These are phyloP conservation scores for Drosophila lacertosa DNA, from an alignment of 1,140 invertebrate species.

Conservation along the genomic window DNA sequence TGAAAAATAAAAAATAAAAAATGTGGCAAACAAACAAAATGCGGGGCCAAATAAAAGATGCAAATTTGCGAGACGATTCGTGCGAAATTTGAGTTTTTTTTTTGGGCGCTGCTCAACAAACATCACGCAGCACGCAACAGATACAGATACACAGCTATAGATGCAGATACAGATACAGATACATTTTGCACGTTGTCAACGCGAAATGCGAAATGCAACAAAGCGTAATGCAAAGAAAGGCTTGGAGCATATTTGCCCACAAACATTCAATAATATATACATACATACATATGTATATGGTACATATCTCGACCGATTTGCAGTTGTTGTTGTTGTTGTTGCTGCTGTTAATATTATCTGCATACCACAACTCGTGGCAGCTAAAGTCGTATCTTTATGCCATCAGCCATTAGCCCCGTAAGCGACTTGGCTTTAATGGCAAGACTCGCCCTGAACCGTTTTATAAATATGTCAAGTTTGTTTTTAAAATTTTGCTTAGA, in stretches of 20 bases:
- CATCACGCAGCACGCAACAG: constrained; percentile 19
- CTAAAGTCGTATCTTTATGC: neutral
- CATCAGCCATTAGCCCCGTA: no score
- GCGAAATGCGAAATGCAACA: constrained; percentile 39
- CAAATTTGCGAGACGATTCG: constrained; percentile 60
- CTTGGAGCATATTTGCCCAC: constrained; percentile 23
- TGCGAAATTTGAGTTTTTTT: constrained; percentile 47
- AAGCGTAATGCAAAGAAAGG: constrained; percentile 68
- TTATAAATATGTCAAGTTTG: no score
- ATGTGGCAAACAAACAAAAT: constrained; percentile 59
- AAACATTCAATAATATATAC: neutral
- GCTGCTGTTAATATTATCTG: neutral
- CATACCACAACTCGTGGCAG: neutral
- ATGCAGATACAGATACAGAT: constrained; percentile 3
- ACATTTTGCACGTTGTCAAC: constrained; percentile 15
- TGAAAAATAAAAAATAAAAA: constrained; percentile 16
- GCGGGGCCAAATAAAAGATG: constrained; percentile 60
- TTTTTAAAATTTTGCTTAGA: no score
- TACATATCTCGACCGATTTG: neutral
- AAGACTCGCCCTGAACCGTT: no score
- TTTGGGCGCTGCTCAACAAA: constrained; percentile 37
- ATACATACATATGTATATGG: neutral
- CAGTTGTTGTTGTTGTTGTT: neutral
- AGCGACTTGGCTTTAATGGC: no score
- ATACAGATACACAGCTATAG: neutral